Conservation (phyloP, 2,113 vertebrate genomes). For the Nesogale talazaci region DNA sequence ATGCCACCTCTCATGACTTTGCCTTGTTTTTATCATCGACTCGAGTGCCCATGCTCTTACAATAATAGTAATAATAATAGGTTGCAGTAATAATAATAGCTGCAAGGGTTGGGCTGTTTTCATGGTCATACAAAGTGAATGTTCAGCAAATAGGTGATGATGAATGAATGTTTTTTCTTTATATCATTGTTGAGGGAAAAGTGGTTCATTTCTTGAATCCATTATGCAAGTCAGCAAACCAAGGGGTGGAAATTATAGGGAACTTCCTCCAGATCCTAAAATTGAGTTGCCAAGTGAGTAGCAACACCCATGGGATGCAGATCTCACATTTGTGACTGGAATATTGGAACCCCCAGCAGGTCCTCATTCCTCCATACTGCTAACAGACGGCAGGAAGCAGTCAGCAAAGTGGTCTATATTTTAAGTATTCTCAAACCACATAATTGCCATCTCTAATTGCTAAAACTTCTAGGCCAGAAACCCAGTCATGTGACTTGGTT, state of each 20-base stretch:
- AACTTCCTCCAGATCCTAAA: slow-evolving; percentile 17
- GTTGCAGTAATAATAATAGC: not conserved
- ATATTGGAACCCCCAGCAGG: not conserved
- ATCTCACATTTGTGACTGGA: not conserved
- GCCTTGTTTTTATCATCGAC: not conserved
- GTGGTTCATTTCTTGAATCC: slow-evolving; percentile 21
- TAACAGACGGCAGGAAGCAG: not conserved
- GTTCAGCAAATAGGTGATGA: not conserved
- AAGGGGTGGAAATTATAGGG: not conserved
- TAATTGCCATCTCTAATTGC: slow-evolving; percentile 41
- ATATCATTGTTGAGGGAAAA: slow-evolving; percentile 27
- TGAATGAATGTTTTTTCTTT: not conserved
- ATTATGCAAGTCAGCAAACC: not conserved
- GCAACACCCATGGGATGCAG: not conserved
- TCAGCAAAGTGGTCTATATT: not conserved
- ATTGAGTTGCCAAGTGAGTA: not conserved
- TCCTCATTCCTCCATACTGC: not conserved
- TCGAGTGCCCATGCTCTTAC: too few species aligned
- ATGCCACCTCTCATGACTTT: not conserved
- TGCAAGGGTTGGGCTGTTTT: too few species aligned
- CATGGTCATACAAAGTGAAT: too few species aligned
- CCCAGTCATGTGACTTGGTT: slow-evolving; percentile 44
- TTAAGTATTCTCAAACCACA: slow-evolving; percentile 53
- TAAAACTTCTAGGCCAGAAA: slow-evolving; percentile 57
- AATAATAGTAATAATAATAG: accelerated